Base-by-base conservation (phyloP, 1,140 invertebrate species). In the Drosophila ficusphila region DNA sequence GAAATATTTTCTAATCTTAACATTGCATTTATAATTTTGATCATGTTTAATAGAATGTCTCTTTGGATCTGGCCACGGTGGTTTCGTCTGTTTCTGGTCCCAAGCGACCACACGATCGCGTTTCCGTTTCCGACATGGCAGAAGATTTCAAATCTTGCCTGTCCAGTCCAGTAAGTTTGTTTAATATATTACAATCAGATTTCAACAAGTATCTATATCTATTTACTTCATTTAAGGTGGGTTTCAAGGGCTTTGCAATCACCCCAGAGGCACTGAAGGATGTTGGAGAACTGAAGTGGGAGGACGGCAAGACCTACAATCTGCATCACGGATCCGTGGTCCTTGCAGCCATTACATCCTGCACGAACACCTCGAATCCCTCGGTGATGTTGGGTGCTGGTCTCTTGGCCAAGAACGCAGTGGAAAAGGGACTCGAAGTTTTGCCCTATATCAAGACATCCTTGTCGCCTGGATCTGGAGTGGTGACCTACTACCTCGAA, bases 281-380 rank as follows among this genome's bases (percentile, higher is more conserved):
- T 0, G 93, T 92, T 7, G 95, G 95, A 0, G 95, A 95, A 67
- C 97, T 99, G 89, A 93, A 95, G 14, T 97, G 93, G 92, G 95
- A 97, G 72, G 96, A 98, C 77, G 96, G 95, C 2, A 93, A 95
- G 64, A 95, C 97, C 74, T 98, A 98, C 90, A 94, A 92, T n/a
- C 92, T 99, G 16, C 94, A 91, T 1, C 98, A 99, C 92, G 98
- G 98, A 4, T 98, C 97, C 0, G 98, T 99, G 8, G 96, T 99
- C 12, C 99, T 99, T 76, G 97, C 98, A 0, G 98, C 98, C 16
- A 99, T 99, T 70, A 99, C 98, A 1, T 97, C 96, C 38, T 99
- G 98, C 92, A 99, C 98, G 9, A 99, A 99, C 91, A 99, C 98
- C 2, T 97, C 96, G 64, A 99, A 99, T 92, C 98, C 99, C 0